Evolutionary conservation across 1,140 invertebrate genomes (phyloP).

Genomic region (Scylla paramamosain): DNA sequence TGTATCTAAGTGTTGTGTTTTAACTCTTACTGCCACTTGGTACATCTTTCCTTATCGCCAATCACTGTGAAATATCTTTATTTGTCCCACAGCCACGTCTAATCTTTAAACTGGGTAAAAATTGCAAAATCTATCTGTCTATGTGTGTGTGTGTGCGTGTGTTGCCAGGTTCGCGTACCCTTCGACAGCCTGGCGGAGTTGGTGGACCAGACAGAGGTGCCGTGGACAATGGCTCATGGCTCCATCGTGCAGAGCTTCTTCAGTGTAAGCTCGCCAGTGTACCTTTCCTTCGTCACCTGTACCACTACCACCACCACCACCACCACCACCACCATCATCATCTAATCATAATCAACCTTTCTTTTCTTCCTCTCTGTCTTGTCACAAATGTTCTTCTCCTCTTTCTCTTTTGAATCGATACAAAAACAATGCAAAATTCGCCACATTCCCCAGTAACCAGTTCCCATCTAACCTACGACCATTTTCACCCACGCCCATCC

Average conservation of each 20-base stretch:
- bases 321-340: not conserved
- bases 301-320: not conserved
- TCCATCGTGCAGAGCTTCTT: slow-evolving; percentile 63
- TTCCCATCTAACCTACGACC: too few relatives aligned
- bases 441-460: not conserved
- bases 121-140: too few relatives aligned
- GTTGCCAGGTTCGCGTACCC: slow-evolving; percentile 37
- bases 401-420: too few relatives aligned
- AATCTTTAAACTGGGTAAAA: too few relatives aligned
- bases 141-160: too few relatives aligned
- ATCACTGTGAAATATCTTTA: too few relatives aligned
- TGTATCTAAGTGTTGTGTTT: too few relatives aligned
- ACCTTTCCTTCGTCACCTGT: not conserved
- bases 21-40: too few relatives aligned
- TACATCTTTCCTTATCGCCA: too few relatives aligned
- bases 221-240: slow-evolving; percentile 41
- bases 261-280: slow-evolving; percentile 14
- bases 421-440: not conserved
- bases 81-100: too few relatives aligned
- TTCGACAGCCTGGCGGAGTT: slow-evolving; percentile 55
- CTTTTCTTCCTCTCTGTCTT: too few relatives aligned
- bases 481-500: not conserved
- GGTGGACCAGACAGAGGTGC: not conserved
- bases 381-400: too few relatives aligned
- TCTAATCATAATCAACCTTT: not conserved